These are phyloP conservation scores for Platynereis dumerilii DNA, from an alignment of 2,888 invertebrate species.

Conservation along the genomic window DNA sequence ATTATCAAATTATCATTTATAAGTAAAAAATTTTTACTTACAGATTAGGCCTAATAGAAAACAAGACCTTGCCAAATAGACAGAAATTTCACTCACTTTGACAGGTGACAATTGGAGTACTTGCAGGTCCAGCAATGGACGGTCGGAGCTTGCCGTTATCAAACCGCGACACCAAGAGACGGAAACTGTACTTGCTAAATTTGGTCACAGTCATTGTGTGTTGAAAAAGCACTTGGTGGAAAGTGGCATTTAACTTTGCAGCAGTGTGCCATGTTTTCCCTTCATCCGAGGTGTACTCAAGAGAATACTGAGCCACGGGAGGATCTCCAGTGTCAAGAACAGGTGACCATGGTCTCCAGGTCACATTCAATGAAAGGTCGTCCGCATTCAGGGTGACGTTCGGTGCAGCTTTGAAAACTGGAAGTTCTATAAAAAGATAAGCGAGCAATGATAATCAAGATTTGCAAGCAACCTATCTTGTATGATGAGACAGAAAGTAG, in stretches of 20 bases:
- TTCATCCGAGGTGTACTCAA: conserved; percentile 8
- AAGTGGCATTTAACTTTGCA: neutral
- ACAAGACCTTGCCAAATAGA: too few relatives aligned
- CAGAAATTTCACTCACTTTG: too few relatives aligned
- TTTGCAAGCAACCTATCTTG: neutral
- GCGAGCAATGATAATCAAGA: neutral
- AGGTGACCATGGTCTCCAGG: conserved; percentile 30
- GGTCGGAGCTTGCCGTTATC: conserved; percentile 13
- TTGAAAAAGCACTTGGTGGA: neutral
- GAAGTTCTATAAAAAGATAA: conserved; percentile 7
- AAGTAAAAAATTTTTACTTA: too few relatives aligned
- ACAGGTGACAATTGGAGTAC: neutral
- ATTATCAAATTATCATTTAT: too few relatives aligned
- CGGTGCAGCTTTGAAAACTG: conserved; percentile 39
- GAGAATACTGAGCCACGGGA: conserved; percentile 9
- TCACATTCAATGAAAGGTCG: conserved; percentile 36
- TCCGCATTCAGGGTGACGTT: conserved; percentile 18
- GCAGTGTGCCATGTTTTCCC: neutral
- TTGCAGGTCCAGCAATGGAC: conserved; percentile 7
- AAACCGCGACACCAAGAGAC: conserved; percentile 2
- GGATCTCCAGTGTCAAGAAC: conserved; percentile 9
- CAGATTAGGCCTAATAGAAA: neutral
- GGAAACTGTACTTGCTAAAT: neutral
- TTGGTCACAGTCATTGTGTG: neutral
- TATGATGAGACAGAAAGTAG: too few relatives aligned